Evolutionary conservation across 2,797 vertebrate genomes (phyloP).

Genomic region (Melanotaenia parkinsoni): DNA sequence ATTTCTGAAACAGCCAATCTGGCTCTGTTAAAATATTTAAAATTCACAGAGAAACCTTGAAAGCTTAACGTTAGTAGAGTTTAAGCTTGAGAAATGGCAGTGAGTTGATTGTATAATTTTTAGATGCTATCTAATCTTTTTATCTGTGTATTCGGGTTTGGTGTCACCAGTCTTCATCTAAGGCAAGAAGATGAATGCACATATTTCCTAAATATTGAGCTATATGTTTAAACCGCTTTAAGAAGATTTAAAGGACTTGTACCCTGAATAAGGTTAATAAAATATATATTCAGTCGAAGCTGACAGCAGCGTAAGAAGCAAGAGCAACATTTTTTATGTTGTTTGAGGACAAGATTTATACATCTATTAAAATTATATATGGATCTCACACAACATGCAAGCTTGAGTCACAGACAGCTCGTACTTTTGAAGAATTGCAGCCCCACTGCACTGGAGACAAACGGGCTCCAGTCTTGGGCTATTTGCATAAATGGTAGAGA

Average conservation of each 20-base stretch:
- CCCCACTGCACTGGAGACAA: conserved; percentile 17
- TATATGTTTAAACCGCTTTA: conserved; percentile 17
- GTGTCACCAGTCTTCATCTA: conserved; percentile 2
- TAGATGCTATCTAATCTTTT: background rate
- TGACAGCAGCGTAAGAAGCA: conserved; percentile 3
- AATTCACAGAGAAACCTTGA: background rate
- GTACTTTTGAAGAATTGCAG: conserved; percentile 18
- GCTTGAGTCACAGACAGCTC: conserved; percentile 27
- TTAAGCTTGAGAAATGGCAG: background rate
- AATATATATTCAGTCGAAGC: background rate
- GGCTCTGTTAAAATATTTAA: background rate
- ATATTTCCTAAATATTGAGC: conserved; percentile 2
- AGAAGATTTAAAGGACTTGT: background rate
- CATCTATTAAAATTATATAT: conserved; percentile 45
- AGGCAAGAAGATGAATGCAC: background rate
- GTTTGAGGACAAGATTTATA: conserved; percentile 19
- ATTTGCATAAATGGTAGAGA: conserved; percentile 62
- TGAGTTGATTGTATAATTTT: background rate
- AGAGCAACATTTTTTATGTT: conserved; percentile 5
- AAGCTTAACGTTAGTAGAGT: background rate
- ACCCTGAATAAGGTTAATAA: background rate
- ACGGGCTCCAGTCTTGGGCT: conserved; percentile 19
- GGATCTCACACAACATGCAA: conserved; percentile 36
- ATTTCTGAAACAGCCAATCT: background rate
- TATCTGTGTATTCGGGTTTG: background rate